Percentiles rank a stretch among this genome's conserved stretches.
Evolutionary conservation across 2,888 invertebrate genomes (phyloP).

Genomic region (Rhagophthalmus giganteus): DNA sequence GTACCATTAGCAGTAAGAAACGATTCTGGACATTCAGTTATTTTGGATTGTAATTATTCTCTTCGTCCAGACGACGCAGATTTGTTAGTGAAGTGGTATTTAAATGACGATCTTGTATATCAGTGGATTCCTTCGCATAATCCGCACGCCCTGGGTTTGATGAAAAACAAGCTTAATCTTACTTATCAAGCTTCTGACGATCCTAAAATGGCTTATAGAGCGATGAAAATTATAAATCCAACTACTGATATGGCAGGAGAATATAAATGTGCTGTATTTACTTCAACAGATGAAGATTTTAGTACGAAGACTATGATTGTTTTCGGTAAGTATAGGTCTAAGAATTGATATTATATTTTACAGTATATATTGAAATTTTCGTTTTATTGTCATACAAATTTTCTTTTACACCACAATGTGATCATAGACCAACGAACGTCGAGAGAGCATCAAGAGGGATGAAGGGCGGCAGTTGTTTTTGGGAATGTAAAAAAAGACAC

Average conservation of each 20-base stretch:
- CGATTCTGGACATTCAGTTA: conserved; percentile 55
- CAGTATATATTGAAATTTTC: no score
- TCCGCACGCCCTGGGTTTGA: conserved; percentile 66
- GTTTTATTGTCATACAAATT: no score
- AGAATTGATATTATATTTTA: conserved; percentile 1
- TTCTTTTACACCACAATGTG: no score
- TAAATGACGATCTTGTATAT: conserved; percentile 71
- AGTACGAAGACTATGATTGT: conserved; percentile 67
- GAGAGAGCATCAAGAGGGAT: no score
- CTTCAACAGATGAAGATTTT: conserved; percentile 69
- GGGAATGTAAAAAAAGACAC: no score
- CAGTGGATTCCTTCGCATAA: conserved; percentile 76
- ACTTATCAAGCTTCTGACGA: conserved; percentile 67
- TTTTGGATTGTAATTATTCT: conserved; percentile 74
- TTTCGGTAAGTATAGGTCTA: conserved; percentile 59
- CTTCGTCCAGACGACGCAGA: conserved; percentile 66
- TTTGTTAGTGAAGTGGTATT: conserved; percentile 77
- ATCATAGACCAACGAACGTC: no score
- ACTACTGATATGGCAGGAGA: conserved; percentile 72
- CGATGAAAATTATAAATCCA: conserved; percentile 69
- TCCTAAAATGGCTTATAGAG: conserved; percentile 69
- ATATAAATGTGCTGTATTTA: conserved; percentile 73
- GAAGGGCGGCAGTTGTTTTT: no score
- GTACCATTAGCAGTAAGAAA: conserved; percentile 53
- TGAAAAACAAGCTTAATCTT: conserved; percentile 64